Percentiles rank a stretch among this genome's conserved stretches.
Evolutionary conservation across 2,888 invertebrate genomes (phyloP).

Genomic region (Drosophila meridionalis): DNA sequence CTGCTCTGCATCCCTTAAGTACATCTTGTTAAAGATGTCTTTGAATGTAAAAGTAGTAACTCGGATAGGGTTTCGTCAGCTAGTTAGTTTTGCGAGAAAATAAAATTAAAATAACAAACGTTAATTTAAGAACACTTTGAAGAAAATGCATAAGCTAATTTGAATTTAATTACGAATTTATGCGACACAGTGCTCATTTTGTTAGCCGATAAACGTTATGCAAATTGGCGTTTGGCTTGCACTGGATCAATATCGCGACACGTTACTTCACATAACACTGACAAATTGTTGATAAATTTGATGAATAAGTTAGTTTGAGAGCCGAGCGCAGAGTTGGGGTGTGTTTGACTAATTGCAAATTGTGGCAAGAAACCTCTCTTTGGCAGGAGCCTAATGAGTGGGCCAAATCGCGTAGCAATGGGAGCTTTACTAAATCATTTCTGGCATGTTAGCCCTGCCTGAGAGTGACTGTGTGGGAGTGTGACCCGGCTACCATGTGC

Average conservation of each 20-base stretch:
- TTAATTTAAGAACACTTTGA: conserved; percentile 37
- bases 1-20: background rate
- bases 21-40: background rate
- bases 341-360: conserved; percentile 49
- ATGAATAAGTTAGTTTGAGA: conserved; percentile 58
- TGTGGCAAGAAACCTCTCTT: conserved; percentile 27
- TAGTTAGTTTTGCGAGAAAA: too few species aligned
- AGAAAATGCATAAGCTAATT: conserved; percentile 13
- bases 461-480: conserved; percentile 1
- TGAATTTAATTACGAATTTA: background rate
- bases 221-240: conserved; percentile 45
- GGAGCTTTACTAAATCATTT: conserved; percentile 73
- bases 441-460: conserved; percentile 45
- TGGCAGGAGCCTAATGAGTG: conserved; percentile 56
- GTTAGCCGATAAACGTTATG: conserved; percentile 74
- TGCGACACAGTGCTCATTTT: conserved; percentile 33
- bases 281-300: conserved; percentile 79
- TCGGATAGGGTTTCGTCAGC: background rate
- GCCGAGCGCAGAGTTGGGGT: background rate
- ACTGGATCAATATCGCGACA: conserved; percentile 19
- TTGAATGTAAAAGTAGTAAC: background rate
- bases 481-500: background rate
- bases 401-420: conserved; percentile 66
- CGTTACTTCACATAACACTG: conserved; percentile 57
- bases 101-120: conserved; percentile 20